Conservation (phyloP, 2,113 vertebrate species). For the Trematocara unimaculatum region DNA sequence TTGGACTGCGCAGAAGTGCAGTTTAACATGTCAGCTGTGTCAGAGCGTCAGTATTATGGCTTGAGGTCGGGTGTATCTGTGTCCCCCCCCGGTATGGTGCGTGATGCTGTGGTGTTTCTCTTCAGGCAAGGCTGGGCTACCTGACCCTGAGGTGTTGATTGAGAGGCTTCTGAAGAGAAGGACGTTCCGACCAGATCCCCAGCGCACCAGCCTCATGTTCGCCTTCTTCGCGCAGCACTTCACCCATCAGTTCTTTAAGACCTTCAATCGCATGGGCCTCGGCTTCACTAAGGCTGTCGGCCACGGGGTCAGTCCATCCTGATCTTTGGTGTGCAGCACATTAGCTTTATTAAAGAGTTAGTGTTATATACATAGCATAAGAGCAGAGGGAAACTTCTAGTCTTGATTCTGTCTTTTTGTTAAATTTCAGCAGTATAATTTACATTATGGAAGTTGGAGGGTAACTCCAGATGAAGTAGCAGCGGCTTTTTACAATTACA, state of each 20-base stretch:
- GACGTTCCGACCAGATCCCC: conserved; percentile 83
- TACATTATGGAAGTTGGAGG: not conserved
- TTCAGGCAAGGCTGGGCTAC: conserved; percentile 80
- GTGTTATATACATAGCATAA: not conserved
- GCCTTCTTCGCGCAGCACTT: conserved; percentile 98
- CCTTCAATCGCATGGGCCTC: conserved; percentile 85
- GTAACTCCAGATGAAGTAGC: not conserved
- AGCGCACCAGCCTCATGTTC: conserved; percentile 90
- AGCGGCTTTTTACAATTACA: not conserved
- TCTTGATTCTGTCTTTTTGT: not conserved
- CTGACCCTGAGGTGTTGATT: conserved; percentile 78
- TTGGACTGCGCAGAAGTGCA: not conserved
- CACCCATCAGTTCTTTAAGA: conserved; percentile 98
- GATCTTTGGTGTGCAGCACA: not conserved
- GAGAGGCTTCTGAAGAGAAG: conserved; percentile 79
- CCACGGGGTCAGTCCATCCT: conserved; percentile 81
- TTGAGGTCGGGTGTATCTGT: not conserved
- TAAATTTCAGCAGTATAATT: not conserved
- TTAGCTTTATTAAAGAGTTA: not conserved
- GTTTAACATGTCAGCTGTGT: not conserved
- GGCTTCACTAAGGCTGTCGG: conserved; percentile 89
- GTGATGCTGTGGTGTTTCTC: not conserved
- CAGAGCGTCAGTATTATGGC: conserved; percentile 16
- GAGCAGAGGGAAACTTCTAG: not conserved
- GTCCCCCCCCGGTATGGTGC: not conserved